A percentile compares a stretch with the other conserved stretches of the same genome.
These are phyloP conservation scores for Triops longicaudatus DNA, from an alignment of 1,140 invertebrate species.

Conservation along the genomic window DNA sequence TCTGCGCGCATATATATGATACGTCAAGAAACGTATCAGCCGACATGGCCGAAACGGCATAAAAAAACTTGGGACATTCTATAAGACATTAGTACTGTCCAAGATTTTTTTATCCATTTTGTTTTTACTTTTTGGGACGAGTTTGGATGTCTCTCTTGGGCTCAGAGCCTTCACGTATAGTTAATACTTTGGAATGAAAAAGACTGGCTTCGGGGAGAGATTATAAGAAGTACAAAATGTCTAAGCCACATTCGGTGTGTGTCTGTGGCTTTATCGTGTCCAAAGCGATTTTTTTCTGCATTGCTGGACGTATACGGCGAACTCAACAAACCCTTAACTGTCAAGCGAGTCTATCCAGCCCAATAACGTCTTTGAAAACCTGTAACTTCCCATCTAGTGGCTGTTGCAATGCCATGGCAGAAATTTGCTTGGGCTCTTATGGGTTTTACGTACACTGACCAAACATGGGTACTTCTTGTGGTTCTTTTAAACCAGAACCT, in stretches of 20 bases:
- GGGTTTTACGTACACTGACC: neutral
- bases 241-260: neutral
- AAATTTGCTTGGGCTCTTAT: constrained; percentile 8
- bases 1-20: neutral
- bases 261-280: neutral
- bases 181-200: neutral
- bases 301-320: neutral
- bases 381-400: neutral
- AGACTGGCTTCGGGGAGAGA: neutral
- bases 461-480: neutral
- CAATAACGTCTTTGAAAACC: neutral
- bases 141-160: neutral
- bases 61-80: neutral
- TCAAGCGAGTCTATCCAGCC: neutral
- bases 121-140: neutral
- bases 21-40: neutral
- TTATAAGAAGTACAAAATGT: neutral
- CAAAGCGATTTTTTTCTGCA: neutral
- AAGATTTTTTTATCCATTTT: neutral
- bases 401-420: constrained; percentile 6
- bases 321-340: neutral
- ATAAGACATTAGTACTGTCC: too few species aligned
- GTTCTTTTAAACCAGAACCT: constrained; percentile 10
- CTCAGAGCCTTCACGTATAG: neutral
- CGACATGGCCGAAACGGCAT: neutral